Base-by-base conservation (phyloP, 2,113 vertebrate genomes). In the Silurus glanis region DNA sequence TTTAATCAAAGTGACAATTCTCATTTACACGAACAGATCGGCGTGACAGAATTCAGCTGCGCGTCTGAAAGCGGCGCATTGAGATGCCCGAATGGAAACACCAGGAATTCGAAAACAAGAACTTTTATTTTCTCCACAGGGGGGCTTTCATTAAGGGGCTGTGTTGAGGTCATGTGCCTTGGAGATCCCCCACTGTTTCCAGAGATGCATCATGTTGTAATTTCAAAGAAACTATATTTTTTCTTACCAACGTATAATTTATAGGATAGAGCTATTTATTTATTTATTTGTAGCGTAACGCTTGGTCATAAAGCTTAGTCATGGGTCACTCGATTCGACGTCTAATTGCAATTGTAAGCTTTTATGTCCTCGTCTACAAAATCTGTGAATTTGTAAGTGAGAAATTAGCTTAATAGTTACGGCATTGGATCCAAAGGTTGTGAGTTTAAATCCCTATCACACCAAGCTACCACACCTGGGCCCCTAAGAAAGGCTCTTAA, bases 1-100 rank as follows among this genome's bases (percentile, higher is more conserved):
- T 75, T 12, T 45, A 79, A 56, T 79, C 76, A 5, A 28, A 12
- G 28, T 53, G 53, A 79, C 76, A 79, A 56, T 80, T 80, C 79
- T 80, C 55, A 80, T 80, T 80, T 61, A 45, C 5, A 3, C 56
- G 25, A 28, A 17, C 14, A 37, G 47, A 13, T 21, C 10, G 16
- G 66, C 6, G 28, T 16, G 28, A 69, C 25, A 69, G 66, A 37
- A 17, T 69, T 69, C 5, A 13, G 62, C 66, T 69, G 37, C 16
- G 4, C 12, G 12, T 10, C 13, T n/a, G 6, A 75, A 75, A 51
- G 23, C 2, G 4, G 9, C n/a, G 47, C 47, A 51, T 49, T 75
- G 51, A 74, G 9, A 74, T 1, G 4, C 9, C 17, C 47, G 51
- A n/a, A 75, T 3, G 72, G 5, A 49, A 53, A 75, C 21, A 5